Base-by-base conservation (phyloP, 1,140 invertebrate genomes). In the Bombus impatiens region DNA sequence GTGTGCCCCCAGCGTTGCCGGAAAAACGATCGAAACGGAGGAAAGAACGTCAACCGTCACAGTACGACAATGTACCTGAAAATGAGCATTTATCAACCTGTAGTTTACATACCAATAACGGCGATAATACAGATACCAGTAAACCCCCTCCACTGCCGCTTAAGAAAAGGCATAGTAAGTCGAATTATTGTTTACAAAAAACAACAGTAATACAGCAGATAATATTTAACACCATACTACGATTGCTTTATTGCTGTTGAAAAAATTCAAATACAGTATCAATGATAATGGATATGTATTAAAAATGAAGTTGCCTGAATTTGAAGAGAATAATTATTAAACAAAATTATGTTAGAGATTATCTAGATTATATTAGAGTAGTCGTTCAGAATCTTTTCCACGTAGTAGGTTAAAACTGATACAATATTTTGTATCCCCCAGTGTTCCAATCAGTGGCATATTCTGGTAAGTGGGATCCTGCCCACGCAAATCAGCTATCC, bases 161-260 rank as follows among this genome's bases (percentile, higher is more conserved):
- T 1, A 99, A 99, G 95, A 98, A 98, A 94, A 98, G 97, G 94
- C 97, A 99, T 96, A 98, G 98, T 99, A 96, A 98, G 98, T 98
- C 94, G 91, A 79, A 35, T 44, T 6, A 82, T 81, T 18, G 72
- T 80, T 87, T 82, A 47, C 35, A 65, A 53, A 37, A 53, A 77
- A 13, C n/a, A 47, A 15, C 65, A 72, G 82, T 75, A 57, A 88
- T 70, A 79, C 84, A 77, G 53, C 65, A 87, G 72, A n/a, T 12
- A 15, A 77, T 53, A 22, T 40, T 53, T 18, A 22, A 35, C 25
- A 35, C 1, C 32, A 35, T n/a, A 15, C 15, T 44, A 18, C n/a
- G 25, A 18, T 25, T 72, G 78, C 83, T 80, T 85, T 80, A 74
- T 85, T 53, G 35, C 83, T 82, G 84, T 82, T 62, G 22, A n/a